These are phyloP conservation scores for Ctenopoma multispine DNA, from an alignment of 2,797 vertebrate genomes.

Conservation along the genomic window DNA sequence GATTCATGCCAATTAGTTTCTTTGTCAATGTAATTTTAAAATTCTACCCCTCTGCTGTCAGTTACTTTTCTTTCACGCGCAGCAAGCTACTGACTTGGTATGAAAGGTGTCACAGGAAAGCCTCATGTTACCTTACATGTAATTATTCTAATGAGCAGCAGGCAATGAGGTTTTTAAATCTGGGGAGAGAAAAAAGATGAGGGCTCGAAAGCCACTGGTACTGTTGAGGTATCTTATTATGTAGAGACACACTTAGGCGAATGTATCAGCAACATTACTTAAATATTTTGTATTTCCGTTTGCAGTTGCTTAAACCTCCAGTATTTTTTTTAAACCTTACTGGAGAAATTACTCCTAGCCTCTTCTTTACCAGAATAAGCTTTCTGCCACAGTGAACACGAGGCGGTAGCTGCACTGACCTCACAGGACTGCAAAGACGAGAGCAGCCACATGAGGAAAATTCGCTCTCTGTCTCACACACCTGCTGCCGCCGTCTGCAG, in stretches of 20 bases:
- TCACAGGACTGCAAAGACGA: slow-evolving; percentile 37
- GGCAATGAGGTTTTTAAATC: neutral
- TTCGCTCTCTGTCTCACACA: slow-evolving; percentile 36
- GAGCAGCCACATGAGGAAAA: slow-evolving; percentile 45
- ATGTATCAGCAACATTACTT: neutral
- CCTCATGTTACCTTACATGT: neutral
- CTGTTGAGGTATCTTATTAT: neutral
- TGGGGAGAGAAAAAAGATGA: too few relatives aligned
- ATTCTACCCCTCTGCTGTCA: too few relatives aligned
- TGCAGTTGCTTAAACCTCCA: neutral
- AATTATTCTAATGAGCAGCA: neutral
- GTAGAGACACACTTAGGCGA: neutral
- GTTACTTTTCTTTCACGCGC: neutral
- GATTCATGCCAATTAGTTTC: neutral
- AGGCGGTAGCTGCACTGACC: slow-evolving; percentile 30
- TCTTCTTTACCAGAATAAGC: slow-evolving; percentile 13
- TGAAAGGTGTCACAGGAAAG: neutral
- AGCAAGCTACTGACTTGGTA: neutral
- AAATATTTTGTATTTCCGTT: neutral
- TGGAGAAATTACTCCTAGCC: neutral
- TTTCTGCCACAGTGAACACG: slow-evolving; percentile 35
- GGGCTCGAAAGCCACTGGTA: neutral
- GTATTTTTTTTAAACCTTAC: neutral
- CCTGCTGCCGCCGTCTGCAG: slow-evolving; percentile 36
- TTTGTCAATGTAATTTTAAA: neutral